These are phyloP conservation scores for Sebastes vulpes DNA, from an alignment of 2,797 vertebrate genomes.

Conservation along the genomic window DNA sequence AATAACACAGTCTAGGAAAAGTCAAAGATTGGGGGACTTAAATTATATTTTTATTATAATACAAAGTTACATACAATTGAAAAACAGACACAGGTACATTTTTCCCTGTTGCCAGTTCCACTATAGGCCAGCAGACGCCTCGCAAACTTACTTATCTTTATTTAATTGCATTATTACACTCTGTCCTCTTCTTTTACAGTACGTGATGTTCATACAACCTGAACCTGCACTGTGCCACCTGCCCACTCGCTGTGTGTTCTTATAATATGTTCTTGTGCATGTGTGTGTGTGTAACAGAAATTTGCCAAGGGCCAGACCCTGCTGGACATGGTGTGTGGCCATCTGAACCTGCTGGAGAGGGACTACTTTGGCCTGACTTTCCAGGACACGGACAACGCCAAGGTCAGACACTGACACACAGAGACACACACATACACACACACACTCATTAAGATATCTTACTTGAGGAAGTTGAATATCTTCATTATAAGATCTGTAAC, in stretches of 20 bases:
- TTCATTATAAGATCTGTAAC: background rate
- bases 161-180: background rate
- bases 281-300: slow-evolving; percentile 85
- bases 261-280: slow-evolving; percentile 28
- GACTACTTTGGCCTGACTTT: slow-evolving; percentile 97
- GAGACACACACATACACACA: slow-evolving; percentile 70
- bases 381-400: slow-evolving; percentile 94
- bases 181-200: background rate
- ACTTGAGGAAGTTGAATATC: too few relatives aligned
- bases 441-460: background rate
- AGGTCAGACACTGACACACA: slow-evolving; percentile 84
- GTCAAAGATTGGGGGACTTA: too few relatives aligned
- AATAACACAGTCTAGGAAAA: too few relatives aligned
- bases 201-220: background rate
- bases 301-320: slow-evolving; percentile 94
- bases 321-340: slow-evolving; percentile 95
- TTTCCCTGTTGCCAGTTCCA: too few relatives aligned
- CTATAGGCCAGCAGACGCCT: background rate
- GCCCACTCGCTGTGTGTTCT: slow-evolving; percentile 15
- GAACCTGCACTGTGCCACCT: background rate
- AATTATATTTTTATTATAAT: too few relatives aligned
- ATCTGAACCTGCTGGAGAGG: slow-evolving; percentile 98
- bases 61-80: too few relatives aligned
- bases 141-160: background rate
- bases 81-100: too few relatives aligned